phyloP scores from a whole-genome alignment of 2,888 invertebrate species.

The Allygus modestus region DNA sequence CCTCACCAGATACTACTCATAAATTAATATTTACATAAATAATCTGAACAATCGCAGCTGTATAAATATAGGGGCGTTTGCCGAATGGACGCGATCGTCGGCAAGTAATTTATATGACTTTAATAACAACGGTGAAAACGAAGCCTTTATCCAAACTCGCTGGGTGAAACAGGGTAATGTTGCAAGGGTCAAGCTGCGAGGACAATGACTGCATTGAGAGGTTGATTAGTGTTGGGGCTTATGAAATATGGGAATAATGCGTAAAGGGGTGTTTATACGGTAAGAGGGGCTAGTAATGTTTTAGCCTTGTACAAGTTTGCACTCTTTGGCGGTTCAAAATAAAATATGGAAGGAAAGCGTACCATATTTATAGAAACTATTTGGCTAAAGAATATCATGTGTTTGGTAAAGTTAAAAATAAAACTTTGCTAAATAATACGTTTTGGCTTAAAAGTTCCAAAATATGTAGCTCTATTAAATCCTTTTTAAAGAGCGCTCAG shows the following conservation, averaged over 20 bases:
- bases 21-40: constrained; percentile 59
- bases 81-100: constrained; percentile 55
- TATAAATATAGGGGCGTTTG: constrained; percentile 58
- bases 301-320: too few relatives aligned
- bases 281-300: too few relatives aligned
- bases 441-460: too few relatives aligned
- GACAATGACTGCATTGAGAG: background rate
- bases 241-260: background rate
- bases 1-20: constrained; percentile 15
- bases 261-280: background rate
- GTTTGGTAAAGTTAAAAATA: too few relatives aligned
- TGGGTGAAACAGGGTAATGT: constrained; percentile 22
- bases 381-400: too few relatives aligned
- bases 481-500: too few relatives aligned
- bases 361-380: too few relatives aligned
- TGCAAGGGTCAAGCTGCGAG: constrained; percentile 37
- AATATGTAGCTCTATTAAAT: too few relatives aligned
- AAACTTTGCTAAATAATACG: too few relatives aligned
- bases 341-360: too few relatives aligned
- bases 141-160: background rate
- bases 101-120: constrained; percentile 56
- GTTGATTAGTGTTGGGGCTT: too few relatives aligned
- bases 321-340: too few relatives aligned
- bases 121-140: constrained; percentile 48
- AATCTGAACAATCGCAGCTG: constrained; percentile 55